Evolutionary conservation across 2,888 invertebrate species (phyloP).

Genomic region (Sphaeridia pumilis): DNA sequence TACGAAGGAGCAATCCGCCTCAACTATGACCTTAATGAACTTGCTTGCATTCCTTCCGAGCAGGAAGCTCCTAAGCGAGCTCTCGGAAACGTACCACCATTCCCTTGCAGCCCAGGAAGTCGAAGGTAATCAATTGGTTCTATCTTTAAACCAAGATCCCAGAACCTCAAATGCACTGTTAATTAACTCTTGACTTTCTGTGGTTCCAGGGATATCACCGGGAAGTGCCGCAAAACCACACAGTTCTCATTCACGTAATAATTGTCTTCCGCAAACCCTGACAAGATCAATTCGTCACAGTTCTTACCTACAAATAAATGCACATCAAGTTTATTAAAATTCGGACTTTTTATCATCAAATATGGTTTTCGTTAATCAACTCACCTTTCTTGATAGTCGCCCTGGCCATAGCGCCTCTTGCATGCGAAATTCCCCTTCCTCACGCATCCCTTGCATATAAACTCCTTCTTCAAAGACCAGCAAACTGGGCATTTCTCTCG

Average conservation of each 20-base stretch:
- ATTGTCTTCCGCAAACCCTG: no score
- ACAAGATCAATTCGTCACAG: no score
- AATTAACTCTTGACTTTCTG: no score
- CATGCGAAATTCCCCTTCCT: conserved; percentile 65
- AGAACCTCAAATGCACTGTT: not conserved
- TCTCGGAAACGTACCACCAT: conserved; percentile 28
- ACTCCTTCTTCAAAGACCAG: conserved; percentile 50
- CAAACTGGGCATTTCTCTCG: conserved; percentile 53
- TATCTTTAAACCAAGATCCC: not conserved
- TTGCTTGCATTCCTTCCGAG: not conserved
- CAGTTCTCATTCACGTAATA: conserved; percentile 4
- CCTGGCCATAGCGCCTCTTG: conserved; percentile 37
- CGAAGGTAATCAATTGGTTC: conserved; percentile 17
- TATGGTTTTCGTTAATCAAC: no score
- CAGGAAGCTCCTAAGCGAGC: not conserved
- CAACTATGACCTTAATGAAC: not conserved
- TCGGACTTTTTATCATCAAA: no score
- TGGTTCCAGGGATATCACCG: conserved; percentile 23
- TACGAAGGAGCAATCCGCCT: not conserved
- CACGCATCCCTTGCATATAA: conserved; percentile 71
- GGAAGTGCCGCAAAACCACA: conserved; percentile 23
- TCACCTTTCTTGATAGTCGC: conserved; percentile 14
- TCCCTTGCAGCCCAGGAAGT: conserved; percentile 28
- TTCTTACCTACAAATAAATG: conserved; percentile 49
- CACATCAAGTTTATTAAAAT: no score